Evolutionary conservation across 2,113 vertebrate species (phyloP), one percentile per base, ranked within the genome.

Genomic region (Rhinolophus sinicus): DNA sequence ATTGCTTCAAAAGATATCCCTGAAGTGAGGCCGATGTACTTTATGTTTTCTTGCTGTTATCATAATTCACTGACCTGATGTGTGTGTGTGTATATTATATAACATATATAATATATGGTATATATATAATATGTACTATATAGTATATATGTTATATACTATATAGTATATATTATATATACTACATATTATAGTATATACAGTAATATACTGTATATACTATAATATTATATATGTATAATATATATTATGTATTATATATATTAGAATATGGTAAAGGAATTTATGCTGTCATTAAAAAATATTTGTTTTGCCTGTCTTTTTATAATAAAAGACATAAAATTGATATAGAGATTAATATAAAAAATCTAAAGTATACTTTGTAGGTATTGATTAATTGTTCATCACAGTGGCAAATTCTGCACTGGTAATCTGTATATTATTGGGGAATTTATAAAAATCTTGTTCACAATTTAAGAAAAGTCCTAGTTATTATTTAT

Each of bases 271-370:
- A 75, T 56, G 30, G 54, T 87, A 56, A 88, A 70, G 56, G 18
- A 85, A 92, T 78, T 85, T 90, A 87, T 50, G 28, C 40, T 60
- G 8, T 93, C 62, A 65, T 90, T 95, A 22, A 67, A 81, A 93
- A 86, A 70, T 30, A 86, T 90, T 87, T 87, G 13, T 93, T 87
- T 87, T 81, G 19, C 8, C n/a, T 80, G 1, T 75, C 26, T 92
- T 35, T 40, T 35, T 40, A 47, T 58, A 60, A 81, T 77, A 77
- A 92, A 47, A 54, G 19, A 58, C 85, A 88, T 8, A 84, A 91
- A 93, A 78, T 58, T 72, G 24, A 62, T 87, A 44, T 10, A 73
- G 38, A 69, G 47, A 47, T 93, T 80, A 93, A 60, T 69, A 21
- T 82, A 35, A 91, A 91, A 64, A 65, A 73, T 73, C 67, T 91